These are phyloP conservation scores for Eremophila alpestris DNA, from an alignment of 2,797 vertebrate species.

Conservation along the genomic window DNA sequence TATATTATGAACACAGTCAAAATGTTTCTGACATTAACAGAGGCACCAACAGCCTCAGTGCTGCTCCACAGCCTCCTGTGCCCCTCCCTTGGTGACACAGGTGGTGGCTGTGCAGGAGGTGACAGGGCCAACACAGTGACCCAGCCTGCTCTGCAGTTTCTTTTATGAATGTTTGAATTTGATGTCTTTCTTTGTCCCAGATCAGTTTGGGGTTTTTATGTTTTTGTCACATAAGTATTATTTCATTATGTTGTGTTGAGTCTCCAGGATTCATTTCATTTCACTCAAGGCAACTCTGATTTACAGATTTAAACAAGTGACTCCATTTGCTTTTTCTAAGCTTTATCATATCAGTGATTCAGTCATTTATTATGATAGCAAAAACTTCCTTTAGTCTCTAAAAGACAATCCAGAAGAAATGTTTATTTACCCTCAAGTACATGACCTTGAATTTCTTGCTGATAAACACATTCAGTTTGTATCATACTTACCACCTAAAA, in stretches of 20 bases:
- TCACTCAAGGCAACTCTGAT: not conserved
- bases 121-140: accelerated
- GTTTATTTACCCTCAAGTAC: not conserved
- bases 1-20: not conserved
- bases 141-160: not conserved
- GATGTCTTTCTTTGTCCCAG: not conserved
- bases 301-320: not conserved
- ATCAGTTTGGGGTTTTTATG: not conserved
- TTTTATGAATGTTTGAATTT: not conserved
- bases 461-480: not conserved
- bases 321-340: not conserved
- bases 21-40: not conserved
- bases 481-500: not conserved
- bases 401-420: not conserved
- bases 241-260: not conserved
- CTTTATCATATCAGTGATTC: not conserved
- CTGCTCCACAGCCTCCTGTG: not conserved
- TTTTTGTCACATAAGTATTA: not conserved
- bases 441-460: not conserved
- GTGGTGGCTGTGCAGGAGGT: accelerated
- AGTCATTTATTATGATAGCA: not conserved
- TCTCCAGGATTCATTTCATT: not conserved
- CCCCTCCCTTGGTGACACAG: not conserved
- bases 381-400: not conserved
- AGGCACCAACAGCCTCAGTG: not conserved